phyloP scores from a whole-genome alignment of 92 coral and sea anemone species.

The Metridium senile region DNA sequence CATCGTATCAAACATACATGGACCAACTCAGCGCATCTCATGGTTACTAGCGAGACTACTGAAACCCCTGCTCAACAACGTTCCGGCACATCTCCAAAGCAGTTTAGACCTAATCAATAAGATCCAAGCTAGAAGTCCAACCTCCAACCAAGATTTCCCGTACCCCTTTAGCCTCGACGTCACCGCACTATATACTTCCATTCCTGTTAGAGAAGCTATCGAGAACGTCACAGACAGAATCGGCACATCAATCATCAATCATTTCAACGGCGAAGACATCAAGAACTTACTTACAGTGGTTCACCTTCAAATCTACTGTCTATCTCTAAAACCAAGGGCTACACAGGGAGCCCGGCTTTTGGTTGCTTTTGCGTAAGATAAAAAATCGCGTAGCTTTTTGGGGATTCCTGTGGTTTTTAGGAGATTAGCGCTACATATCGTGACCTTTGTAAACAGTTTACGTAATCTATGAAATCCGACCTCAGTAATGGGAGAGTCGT shows the following conservation, averaged over 20 bases:
- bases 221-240: not conserved
- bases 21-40: constrained; percentile 39
- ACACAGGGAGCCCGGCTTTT: too few relatives aligned
- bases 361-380: too few relatives aligned
- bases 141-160: not conserved
- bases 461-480: too few relatives aligned
- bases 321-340: not conserved
- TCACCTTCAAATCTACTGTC: not conserved
- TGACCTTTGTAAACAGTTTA: too few relatives aligned
- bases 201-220: not conserved
- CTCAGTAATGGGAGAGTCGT: too few relatives aligned
- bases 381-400: too few relatives aligned
- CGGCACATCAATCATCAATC: not conserved
- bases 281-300: not conserved
- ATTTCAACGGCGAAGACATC: not conserved
- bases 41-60: too few relatives aligned
- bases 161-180: not conserved
- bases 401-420: too few relatives aligned
- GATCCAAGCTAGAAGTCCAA: not conserved
- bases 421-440: too few relatives aligned
- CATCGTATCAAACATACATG: constrained; percentile 45
- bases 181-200: not conserved
- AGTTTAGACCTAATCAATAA: constrained; percentile 12
- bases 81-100: too few relatives aligned
- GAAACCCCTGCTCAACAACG: too few relatives aligned